Evolutionary conservation across 2,797 vertebrate genomes (phyloP), one percentile per base, ranked within the genome.

Genomic region (Pangasius larnaudii): DNA sequence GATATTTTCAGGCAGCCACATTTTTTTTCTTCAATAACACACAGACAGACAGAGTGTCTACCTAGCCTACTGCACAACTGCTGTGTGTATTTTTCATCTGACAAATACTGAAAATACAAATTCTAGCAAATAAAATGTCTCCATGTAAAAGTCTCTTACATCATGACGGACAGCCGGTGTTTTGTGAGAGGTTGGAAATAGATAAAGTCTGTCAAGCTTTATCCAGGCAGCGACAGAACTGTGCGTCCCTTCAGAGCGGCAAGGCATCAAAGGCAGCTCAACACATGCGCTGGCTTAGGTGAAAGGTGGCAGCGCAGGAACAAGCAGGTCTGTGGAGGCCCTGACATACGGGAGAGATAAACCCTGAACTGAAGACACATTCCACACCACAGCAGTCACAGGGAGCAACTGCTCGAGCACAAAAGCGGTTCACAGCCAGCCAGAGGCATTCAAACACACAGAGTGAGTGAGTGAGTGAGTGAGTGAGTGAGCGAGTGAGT

Each of bases 301-400:
- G 75, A 88, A 84, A 36, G 56, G 75, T 86, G 71, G 80, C 84
- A 88, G 51, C 22, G 49, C 69, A 63, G 59, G 75, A 85, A 90
- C 88, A 56, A 8, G 65, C 69, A 39, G 69, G 61, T 85, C 77
- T 88, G 61, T 53, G 27, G 59, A 86, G 71, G 49, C 79, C 33
- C 56, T 83, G 88, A 88, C 84, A 86, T 84, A 59, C 61, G 10
- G 81, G 33, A 61, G 27, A 89, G 87, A 91, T 85, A 84, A 89
- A 91, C 86, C 19, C 22, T 90, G 90, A 87, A 83, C 91, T 58
- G 65, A 87, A 89, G 87, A 88, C 89, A 90, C 89, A 91, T 91
- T 91, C 90, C 89, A 67, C 78, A 85, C 72, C 42, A n/a, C 72
- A 90, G 77, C 79, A 90, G 86, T 89, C 84, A 89, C 86, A 27